Conservation (phyloP, 2,888 invertebrate genomes). For the Microplitis manilae region DNA sequence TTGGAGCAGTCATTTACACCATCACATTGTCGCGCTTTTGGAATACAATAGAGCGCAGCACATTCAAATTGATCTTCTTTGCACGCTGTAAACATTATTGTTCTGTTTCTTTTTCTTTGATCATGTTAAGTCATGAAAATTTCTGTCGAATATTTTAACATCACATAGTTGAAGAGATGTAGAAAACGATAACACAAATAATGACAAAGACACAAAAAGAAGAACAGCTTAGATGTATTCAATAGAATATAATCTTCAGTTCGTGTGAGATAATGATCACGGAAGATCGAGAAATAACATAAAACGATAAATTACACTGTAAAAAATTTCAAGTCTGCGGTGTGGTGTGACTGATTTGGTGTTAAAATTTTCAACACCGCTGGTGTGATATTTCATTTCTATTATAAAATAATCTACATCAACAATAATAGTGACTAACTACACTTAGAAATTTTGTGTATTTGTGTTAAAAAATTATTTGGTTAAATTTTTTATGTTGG, state of each 20-base stretch:
- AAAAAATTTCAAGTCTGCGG: no score
- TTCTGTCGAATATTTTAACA: slow-evolving; percentile 12
- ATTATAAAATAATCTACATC: no score
- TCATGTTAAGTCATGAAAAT: slow-evolving; percentile 18
- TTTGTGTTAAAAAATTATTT: no score
- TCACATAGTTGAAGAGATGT: background rate
- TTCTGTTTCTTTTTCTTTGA: slow-evolving; percentile 34
- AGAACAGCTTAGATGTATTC: background rate
- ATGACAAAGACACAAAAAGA: slow-evolving; percentile 12
- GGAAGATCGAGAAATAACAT: slow-evolving; percentile 22
- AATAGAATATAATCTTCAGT: slow-evolving; percentile 7
- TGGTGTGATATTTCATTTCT: no score
- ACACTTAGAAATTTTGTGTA: no score
- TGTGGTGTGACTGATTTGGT: no score
- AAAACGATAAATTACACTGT: background rate
- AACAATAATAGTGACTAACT: no score
- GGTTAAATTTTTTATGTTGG: no score
- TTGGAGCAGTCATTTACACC: slow-evolving; percentile 81
- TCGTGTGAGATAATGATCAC: slow-evolving; percentile 24
- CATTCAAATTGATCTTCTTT: slow-evolving; percentile 82
- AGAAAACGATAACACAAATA: background rate
- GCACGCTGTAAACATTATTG: slow-evolving; percentile 76
- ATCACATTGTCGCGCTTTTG: slow-evolving; percentile 77
- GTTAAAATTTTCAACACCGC: no score
- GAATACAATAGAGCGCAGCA: slow-evolving; percentile 80